A percentile compares a stretch with the other conserved stretches of the same genome.
Conservation (phyloP, 2,113 vertebrate genomes). For the Saccopteryx bilineata region DNA sequence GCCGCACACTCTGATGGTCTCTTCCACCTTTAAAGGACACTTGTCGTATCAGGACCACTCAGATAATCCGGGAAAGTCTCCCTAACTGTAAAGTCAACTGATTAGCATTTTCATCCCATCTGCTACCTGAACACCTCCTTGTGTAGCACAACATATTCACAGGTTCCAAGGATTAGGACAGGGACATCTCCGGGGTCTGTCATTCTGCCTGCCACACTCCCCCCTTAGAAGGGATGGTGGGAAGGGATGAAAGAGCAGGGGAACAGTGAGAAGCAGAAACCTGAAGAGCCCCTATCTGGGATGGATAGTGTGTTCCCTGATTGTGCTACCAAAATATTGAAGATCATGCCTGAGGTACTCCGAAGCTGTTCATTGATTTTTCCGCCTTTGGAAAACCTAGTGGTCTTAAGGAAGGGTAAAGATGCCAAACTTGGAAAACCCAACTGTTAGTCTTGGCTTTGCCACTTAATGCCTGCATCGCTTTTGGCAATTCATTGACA, state of each 20-base stretch:
- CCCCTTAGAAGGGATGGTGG: background rate
- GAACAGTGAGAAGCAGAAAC: background rate
- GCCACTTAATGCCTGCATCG: background rate
- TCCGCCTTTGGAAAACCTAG: background rate
- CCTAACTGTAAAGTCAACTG: slow-evolving; percentile 13
- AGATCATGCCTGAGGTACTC: background rate
- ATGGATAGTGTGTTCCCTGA: background rate
- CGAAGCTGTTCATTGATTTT: background rate
- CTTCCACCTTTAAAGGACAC: background rate
- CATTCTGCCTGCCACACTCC: background rate
- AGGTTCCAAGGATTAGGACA: background rate
- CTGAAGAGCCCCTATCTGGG: background rate
- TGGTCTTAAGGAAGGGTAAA: background rate
- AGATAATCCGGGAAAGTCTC: background rate
- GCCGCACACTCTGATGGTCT: background rate
- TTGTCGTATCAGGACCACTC: background rate
- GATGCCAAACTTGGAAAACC: background rate
- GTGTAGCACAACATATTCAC: background rate
- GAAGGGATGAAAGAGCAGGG: background rate
- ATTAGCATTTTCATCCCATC: background rate
- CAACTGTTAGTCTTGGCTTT: background rate
- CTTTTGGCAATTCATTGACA: background rate
- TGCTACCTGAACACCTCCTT: background rate
- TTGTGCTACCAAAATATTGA: background rate
- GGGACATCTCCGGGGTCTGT: background rate